Base-by-base conservation (phyloP, 2,797 vertebrate genomes). In the Thaleichthys pacificus region DNA sequence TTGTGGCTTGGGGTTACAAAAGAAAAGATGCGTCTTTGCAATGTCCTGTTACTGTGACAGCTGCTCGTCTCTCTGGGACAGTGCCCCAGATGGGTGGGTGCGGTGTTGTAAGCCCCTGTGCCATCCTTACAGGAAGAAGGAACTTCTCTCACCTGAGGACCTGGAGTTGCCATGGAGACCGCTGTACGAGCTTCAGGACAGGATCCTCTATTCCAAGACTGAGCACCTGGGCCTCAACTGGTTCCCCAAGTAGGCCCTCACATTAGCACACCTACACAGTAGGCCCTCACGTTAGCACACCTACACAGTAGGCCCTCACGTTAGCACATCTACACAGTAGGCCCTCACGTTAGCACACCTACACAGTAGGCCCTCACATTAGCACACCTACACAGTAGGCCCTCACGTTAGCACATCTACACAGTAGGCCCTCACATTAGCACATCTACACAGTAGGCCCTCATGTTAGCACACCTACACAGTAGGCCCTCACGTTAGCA, bases 161-260 rank as follows among this genome's bases (percentile, higher is more conserved):
- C 93, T 99, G 76, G 95, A 98, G 89, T 93, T 99, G 86, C 94
- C 94, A 9, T 99, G 97, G 97, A 93, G 93, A 91, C 97, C 97
- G 0, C 92, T 99, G 79, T 96, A 97, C 77, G 96, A 98, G 84
- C 94, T 98, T 85, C 79, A 98, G 65, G 97, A 98, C 87, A 94
- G 95, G 88, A 97, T 98, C 84, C 93, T 98, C 14, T 98, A 97
- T 85, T 99, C 97, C 60, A 99, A 99, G 89, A 98, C 96, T 0
- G 97, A 98, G 85, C 96, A 99, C 84, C 95, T 99, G 74, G 97
- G 97, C 79, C 95, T 99, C 84, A 98, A 97, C 91, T 99, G 97
- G 97, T 99, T 98, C 92, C 97, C 97, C 74, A 98, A 97, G 97
- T 99, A 98, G 88, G 94, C 85, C 67, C 24, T 68, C 14, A 38